Percentiles rank a stretch among this genome's conserved stretches.
Conservation (phyloP, 2,888 invertebrate species). For the Chymomyza fuscimana region DNA sequence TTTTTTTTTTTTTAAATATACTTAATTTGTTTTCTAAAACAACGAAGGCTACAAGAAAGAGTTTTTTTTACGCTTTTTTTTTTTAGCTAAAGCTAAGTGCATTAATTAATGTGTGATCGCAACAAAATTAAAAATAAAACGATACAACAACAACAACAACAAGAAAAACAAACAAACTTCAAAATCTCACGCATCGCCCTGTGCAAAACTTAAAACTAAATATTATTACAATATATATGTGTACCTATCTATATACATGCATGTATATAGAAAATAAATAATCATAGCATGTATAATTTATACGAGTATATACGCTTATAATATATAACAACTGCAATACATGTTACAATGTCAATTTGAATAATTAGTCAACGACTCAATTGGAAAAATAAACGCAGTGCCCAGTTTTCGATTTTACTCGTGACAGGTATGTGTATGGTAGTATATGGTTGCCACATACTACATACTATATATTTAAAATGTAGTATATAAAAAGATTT, state of each 20-base stretch:
- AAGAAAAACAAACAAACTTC: neutral
- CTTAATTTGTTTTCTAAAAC: neutral
- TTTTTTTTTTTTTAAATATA: neutral
- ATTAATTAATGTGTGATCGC: too few species aligned
- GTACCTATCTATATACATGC: neutral
- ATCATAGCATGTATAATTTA: neutral
- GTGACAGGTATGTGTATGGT: neutral
- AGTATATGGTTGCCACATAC: neutral
- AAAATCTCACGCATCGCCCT: too few species aligned
- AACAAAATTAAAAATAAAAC: too few species aligned
- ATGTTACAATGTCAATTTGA: constrained; percentile 8
- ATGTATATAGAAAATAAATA: neutral
- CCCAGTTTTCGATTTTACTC: neutral
- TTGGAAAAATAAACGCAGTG: neutral
- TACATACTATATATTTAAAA: too few species aligned
- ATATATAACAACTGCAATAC: neutral
- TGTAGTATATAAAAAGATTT: too few species aligned
- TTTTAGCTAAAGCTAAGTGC: too few species aligned
- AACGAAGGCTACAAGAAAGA: too few species aligned
- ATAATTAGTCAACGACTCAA: neutral
- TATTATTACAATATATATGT: neutral
- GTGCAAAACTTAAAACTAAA: neutral
- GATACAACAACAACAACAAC: too few species aligned
- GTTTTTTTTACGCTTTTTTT: too few species aligned
- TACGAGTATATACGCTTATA: constrained; percentile 7